Conservation (phyloP, 2,797 vertebrate genomes). For the Ammospiza maritima region DNA sequence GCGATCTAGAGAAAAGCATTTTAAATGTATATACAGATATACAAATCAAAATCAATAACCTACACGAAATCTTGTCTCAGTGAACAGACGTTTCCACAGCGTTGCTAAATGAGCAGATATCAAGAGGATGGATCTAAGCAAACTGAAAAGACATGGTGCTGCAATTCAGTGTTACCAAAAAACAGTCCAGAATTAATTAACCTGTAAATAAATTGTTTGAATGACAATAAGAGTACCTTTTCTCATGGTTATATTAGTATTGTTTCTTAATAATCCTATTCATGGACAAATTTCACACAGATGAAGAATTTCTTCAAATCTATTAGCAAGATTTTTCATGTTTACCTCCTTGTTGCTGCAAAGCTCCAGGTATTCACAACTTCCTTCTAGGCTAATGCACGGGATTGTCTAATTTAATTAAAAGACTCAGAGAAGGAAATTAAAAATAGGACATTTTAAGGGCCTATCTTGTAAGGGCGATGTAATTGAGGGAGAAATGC, state of each 20-base stretch:
- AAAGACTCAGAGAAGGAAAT: slow-evolving; percentile 23
- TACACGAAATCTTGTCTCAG: not conserved
- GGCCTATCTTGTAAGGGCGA: not conserved
- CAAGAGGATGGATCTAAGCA: slow-evolving; percentile 3
- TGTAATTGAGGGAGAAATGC: slow-evolving; percentile 40
- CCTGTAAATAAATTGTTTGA: not conserved
- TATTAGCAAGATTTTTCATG: not conserved
- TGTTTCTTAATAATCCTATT: not conserved
- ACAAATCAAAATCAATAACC: slow-evolving; percentile 39
- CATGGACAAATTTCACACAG: not conserved
- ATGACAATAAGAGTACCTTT: not conserved
- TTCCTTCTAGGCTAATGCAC: slow-evolving; percentile 7
- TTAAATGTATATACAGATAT: slow-evolving; percentile 25
- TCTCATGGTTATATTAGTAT: not conserved
- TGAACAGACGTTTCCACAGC: not conserved
- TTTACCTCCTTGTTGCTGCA: not conserved
- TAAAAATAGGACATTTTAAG: slow-evolving; percentile 16
- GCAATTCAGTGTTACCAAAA: not conserved
- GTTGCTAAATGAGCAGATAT: not conserved
- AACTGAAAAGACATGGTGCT: not conserved
- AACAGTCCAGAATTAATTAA: not conserved
- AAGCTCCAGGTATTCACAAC: not conserved
- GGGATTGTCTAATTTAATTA: slow-evolving; percentile 44
- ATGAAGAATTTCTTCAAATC: not conserved
- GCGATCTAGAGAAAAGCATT: not conserved